Evolutionary conservation across 2,797 vertebrate species (phyloP).

Genomic region (Malurus splendens): DNA sequence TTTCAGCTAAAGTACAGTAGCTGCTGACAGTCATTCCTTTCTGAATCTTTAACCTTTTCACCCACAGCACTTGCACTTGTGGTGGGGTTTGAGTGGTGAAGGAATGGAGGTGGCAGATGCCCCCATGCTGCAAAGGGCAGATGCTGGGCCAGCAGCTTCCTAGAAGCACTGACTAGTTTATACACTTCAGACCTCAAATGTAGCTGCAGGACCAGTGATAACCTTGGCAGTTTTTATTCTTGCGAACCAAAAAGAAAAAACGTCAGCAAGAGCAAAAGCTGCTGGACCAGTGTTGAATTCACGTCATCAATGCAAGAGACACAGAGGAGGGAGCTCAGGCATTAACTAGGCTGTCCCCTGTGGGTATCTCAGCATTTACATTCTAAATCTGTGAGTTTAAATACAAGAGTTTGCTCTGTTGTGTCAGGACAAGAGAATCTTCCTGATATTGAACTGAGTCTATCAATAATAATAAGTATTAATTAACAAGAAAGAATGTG

Average conservation of each 20-base stretch:
- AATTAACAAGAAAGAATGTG: neutral
- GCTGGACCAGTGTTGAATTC: neutral
- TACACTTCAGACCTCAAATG: neutral
- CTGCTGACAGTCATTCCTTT: constrained; percentile 46
- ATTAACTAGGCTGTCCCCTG: neutral
- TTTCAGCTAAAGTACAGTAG: constrained; percentile 13
- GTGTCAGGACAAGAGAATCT: neutral
- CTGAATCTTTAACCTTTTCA: constrained; percentile 42
- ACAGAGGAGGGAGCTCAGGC: neutral
- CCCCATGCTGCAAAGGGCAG: neutral
- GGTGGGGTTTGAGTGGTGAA: neutral
- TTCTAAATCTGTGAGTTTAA: neutral
- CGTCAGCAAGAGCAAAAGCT: neutral
- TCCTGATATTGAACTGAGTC: neutral
- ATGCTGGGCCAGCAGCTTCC: neutral
- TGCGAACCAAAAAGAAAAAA: neutral
- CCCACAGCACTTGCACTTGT: neutral
- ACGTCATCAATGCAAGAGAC: neutral
- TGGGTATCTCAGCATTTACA: neutral
- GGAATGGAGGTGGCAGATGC: constrained; percentile 6
- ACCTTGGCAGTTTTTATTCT: neutral
- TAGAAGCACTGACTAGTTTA: neutral
- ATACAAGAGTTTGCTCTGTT: neutral
- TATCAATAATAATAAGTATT: neutral
- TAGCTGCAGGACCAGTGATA: neutral